Conservation (phyloP, 64 coral and sea anemone species). For the Cladopsammia gracilis region DNA sequence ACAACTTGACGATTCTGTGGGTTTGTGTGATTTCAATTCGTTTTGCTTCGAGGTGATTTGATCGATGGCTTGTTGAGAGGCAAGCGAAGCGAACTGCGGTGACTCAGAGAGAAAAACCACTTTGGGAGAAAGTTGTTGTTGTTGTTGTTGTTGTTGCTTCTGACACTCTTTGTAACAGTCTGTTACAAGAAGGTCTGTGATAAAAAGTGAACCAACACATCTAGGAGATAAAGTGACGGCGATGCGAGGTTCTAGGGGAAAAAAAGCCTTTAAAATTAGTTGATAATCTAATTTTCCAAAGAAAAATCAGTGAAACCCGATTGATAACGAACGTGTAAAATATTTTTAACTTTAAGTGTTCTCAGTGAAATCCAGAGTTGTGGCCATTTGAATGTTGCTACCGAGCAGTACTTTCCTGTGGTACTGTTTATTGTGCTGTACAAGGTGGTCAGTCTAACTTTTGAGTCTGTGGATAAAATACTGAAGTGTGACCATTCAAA, state of each 20-base stretch:
- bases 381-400: too few species aligned
- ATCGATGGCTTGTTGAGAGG: slow-evolving; percentile 3
- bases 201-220: not conserved
- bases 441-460: too few species aligned
- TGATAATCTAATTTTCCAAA: too few species aligned
- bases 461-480: too few species aligned
- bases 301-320: too few species aligned
- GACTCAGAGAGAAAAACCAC: slow-evolving; percentile 30
- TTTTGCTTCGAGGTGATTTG: not conserved
- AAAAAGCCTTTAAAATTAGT: not conserved
- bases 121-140: not conserved
- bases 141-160: not conserved
- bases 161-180: not conserved
- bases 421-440: too few species aligned
- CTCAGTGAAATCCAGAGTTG: too few species aligned
- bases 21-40: not conserved
- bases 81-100: not conserved
- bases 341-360: too few species aligned
- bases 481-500: too few species aligned
- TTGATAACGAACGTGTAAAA: too few species aligned
- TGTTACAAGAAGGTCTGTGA: not conserved
- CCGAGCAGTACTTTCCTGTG: too few species aligned
- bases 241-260: not conserved
- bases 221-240: not conserved
- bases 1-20: not conserved